Conservation (phyloP, 2,888 invertebrate genomes). For the Spilosoma lubricipeda region DNA sequence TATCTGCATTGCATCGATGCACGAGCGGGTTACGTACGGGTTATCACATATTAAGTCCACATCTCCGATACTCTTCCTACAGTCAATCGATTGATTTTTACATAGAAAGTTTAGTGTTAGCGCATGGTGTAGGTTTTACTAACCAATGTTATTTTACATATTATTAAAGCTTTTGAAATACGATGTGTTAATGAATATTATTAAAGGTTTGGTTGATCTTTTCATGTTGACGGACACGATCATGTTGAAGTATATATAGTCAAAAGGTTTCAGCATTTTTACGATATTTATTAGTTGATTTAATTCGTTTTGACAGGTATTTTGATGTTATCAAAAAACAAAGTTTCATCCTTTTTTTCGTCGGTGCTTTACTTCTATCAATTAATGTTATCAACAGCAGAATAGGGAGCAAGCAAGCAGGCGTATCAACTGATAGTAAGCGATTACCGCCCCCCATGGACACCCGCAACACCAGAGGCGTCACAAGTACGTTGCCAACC, state of each 20-base stretch:
- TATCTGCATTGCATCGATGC: slow-evolving; percentile 58
- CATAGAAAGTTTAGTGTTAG: slow-evolving; percentile 53
- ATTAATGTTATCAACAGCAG: too few relatives aligned
- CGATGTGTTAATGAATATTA: background rate
- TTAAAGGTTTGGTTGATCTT: background rate
- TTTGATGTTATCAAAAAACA: too few relatives aligned
- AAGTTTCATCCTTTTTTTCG: background rate
- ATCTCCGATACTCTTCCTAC: slow-evolving; percentile 26
- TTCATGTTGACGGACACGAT: background rate
- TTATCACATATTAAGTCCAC: slow-evolving; percentile 60
- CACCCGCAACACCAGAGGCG: too few relatives aligned
- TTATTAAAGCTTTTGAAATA: background rate
- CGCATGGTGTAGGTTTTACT: slow-evolving; percentile 26
- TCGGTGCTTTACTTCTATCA: background rate
- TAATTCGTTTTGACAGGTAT: background rate
- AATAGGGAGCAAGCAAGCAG: too few relatives aligned
- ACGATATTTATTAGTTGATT: background rate
- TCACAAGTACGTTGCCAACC: too few relatives aligned
- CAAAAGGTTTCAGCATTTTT: background rate
- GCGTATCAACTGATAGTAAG: too few relatives aligned
- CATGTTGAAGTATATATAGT: background rate
- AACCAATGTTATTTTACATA: background rate
- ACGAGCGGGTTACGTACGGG: slow-evolving; percentile 54
- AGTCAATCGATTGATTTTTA: slow-evolving; percentile 46
- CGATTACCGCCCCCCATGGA: too few relatives aligned